These are phyloP conservation scores for Actinostola sp. DNA, from an alignment of 92 coral and sea anemone genomes.

Conservation along the genomic window DNA sequence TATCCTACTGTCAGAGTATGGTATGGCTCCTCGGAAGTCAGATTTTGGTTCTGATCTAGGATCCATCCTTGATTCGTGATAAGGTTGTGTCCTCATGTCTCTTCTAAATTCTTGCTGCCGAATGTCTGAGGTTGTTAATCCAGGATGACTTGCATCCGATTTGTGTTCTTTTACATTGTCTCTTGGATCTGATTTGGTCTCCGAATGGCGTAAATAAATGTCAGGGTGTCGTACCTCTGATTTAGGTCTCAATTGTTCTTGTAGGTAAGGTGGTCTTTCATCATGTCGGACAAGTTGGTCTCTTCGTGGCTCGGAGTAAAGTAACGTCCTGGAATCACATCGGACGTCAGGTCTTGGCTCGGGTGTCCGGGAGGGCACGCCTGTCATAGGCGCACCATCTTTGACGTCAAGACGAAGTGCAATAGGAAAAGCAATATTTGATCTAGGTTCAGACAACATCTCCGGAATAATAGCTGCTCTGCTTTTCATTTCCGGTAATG, in stretches of 20 bases:
- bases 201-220: neutral
- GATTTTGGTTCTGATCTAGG: constrained; percentile 12
- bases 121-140: neutral
- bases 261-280: constrained; percentile 4
- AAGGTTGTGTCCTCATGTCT: constrained; percentile 8
- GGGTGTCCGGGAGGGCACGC: constrained; percentile 24
- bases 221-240: constrained; percentile 14
- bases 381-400: constrained; percentile 2
- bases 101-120: neutral
- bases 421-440: constrained; percentile 45
- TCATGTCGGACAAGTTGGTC: constrained; percentile 5
- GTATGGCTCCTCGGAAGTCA: neutral
- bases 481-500: constrained; percentile 70
- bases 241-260: neutral
- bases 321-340: constrained; percentile 9
- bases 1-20: constrained; percentile 11
- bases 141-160: constrained; percentile 2
- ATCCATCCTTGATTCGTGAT: constrained; percentile 32
- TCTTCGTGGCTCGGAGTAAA: constrained; percentile 8
- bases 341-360: constrained; percentile 26
- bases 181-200: constrained; percentile 13
- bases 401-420: constrained; percentile 46
- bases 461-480: constrained; percentile 86
- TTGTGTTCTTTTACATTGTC: constrained; percentile 14
- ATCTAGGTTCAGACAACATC: constrained; percentile 30